Evolutionary conservation across 2,888 invertebrate species (phyloP).

Genomic region (Apodemia hepburni): DNA sequence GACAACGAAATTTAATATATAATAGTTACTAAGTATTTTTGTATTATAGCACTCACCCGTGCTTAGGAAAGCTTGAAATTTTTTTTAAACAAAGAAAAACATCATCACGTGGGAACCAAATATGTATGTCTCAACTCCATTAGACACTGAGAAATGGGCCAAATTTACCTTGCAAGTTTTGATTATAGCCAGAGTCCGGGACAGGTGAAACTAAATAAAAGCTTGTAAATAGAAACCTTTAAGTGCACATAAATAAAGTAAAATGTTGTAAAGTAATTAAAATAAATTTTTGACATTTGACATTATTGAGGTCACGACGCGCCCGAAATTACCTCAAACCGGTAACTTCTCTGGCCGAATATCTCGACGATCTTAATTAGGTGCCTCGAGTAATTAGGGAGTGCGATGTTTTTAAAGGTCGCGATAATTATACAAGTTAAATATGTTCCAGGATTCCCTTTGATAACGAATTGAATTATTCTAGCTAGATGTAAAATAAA

Average conservation of each 20-base stretch:
- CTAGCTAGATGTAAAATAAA: neutral
- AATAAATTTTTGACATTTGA: slow-evolving; percentile 9
- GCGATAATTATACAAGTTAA: slow-evolving; percentile 27
- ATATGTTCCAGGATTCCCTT: slow-evolving; percentile 4
- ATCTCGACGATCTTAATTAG: slow-evolving; percentile 40
- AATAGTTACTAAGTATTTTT: too few species aligned
- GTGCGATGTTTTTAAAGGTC: slow-evolving; percentile 29
- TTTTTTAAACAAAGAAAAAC: too few species aligned
- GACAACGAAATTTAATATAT: too few species aligned
- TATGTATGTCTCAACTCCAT: too few species aligned
- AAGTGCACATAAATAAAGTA: neutral
- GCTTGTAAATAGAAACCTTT: too few species aligned
- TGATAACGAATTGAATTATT: slow-evolving; percentile 1
- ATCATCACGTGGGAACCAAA: too few species aligned
- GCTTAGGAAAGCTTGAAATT: too few species aligned
- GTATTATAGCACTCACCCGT: too few species aligned
- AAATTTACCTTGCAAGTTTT: too few species aligned
- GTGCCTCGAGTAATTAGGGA: slow-evolving; percentile 39
- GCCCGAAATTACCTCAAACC: slow-evolving; percentile 9
- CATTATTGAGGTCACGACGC: neutral
- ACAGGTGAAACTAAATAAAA: too few species aligned
- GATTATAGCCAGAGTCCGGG: too few species aligned
- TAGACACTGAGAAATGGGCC: too few species aligned
- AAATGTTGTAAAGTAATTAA: neutral
- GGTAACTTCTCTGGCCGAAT: slow-evolving; percentile 15